These are phyloP conservation scores for Conistra vaccinii DNA, from an alignment of 2,888 invertebrate species.

Conservation along the genomic window DNA sequence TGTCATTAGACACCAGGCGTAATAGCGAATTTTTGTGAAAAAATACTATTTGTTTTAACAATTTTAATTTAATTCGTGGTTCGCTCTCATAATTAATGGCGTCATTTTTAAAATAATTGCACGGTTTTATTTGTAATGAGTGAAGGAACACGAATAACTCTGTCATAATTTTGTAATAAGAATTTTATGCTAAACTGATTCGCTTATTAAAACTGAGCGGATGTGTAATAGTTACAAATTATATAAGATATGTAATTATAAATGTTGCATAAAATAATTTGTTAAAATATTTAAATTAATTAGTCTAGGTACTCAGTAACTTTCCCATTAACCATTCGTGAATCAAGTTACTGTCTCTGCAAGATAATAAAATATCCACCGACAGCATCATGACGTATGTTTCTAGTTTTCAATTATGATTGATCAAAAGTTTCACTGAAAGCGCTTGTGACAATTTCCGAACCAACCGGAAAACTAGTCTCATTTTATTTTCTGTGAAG, in stretches of 20 bases:
- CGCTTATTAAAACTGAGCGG: slow-evolving; percentile 43
- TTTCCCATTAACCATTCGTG: neutral
- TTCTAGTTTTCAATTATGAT: slow-evolving; percentile 20
- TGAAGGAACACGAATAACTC: slow-evolving; percentile 64
- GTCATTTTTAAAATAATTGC: slow-evolving; percentile 66
- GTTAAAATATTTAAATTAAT: slow-evolving; percentile 8
- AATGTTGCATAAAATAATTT: slow-evolving; percentile 22
- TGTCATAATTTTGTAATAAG: slow-evolving; percentile 64
- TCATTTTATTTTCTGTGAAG: slow-evolving; percentile 17
- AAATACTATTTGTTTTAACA: slow-evolving; percentile 53
- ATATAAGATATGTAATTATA: slow-evolving; percentile 29
- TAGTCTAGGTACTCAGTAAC: neutral
- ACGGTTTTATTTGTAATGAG: slow-evolving; percentile 66
- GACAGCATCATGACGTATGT: neutral
- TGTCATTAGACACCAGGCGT: slow-evolving; percentile 40
- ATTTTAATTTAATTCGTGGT: slow-evolving; percentile 44
- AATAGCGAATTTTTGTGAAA: slow-evolving; percentile 33
- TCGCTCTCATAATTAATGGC: slow-evolving; percentile 59
- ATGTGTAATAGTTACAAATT: slow-evolving; percentile 37
- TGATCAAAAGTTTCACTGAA: slow-evolving; percentile 17
- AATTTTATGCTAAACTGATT: slow-evolving; percentile 63
- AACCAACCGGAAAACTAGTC: slow-evolving; percentile 7
- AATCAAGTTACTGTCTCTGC: neutral
- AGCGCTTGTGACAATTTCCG: slow-evolving; percentile 12
- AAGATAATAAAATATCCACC: neutral